phyloP scores from a whole-genome alignment of 2,113 vertebrate species.

The Corythaeola cristata region DNA sequence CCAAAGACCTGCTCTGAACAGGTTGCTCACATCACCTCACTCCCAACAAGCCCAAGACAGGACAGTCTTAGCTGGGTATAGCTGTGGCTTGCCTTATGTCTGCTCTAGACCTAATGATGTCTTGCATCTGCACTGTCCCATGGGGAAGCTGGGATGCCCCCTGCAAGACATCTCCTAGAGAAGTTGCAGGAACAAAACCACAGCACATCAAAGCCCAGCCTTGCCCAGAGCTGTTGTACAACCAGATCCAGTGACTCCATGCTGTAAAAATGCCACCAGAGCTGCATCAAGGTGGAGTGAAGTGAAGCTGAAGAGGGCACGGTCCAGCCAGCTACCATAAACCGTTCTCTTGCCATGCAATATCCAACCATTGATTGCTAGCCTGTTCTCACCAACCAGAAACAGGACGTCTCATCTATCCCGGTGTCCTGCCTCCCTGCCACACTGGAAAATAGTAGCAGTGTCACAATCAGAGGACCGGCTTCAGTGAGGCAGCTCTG shows the following conservation, averaged over 20 bases:
- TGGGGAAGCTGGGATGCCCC: not conserved
- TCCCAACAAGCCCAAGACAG: not conserved
- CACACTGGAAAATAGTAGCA: not conserved
- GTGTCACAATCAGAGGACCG: not conserved
- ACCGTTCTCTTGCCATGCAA: not conserved
- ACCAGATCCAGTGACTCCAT: not conserved
- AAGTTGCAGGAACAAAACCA: not conserved
- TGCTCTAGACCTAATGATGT: not conserved
- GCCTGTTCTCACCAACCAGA: not conserved
- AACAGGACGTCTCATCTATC: not conserved
- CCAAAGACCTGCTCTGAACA: not conserved
- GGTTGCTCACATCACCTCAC: not conserved
- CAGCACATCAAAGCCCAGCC: not conserved
- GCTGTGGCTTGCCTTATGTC: not conserved
- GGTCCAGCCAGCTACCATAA: not conserved
- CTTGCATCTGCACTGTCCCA: not conserved
- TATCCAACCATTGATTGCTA: not conserved
- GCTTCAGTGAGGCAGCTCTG: not conserved
- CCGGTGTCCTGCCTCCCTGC: not conserved
- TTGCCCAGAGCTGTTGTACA: not conserved
- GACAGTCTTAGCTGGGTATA: not conserved
- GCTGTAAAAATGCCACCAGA: not conserved
- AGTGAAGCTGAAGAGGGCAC: not conserved
- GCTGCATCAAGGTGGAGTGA: not conserved
- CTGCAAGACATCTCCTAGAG: not conserved